Evolutionary conservation across 2,888 invertebrate species (phyloP), one percentile per base, ranked within the genome.

Genomic region (Thymelicus acteon): DNA sequence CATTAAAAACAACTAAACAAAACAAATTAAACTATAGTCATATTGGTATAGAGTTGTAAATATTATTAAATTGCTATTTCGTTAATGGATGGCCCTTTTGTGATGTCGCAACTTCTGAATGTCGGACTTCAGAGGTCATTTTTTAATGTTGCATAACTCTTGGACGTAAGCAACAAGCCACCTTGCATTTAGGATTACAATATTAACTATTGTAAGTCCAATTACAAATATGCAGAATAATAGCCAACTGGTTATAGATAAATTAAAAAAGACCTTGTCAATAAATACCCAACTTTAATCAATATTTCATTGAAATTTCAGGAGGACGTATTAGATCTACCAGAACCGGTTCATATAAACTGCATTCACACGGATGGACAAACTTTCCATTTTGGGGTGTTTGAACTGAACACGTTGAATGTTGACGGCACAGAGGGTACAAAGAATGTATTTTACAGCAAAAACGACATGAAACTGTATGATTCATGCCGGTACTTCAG

Each of bases 381-480:
- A 76, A 89, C 93, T 54, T 97, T 97, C 83, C 96, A 98, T 83
- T 98, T 98, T 84, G 96, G 97, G 6, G 95, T 97, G 19, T 95
- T 97, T 72, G 98, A 99, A 88, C 91, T 99, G 13, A 98, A 98
- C 80, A 97, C 97, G 0, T 89, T 97, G 48, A 95, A 97, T 85
- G 87, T 97, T 3, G 84, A 92, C 80, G 94, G 95, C 0, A 84
- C 79, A 13, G 92, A 94, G 37, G 95, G 95, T 39, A 85, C 94
- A 0, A 97, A 96, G 83, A 99, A 99, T 88, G 94, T 97, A 75
- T 97, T 97, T 95, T 98, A 97, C 95, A 95, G 95, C 79, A 94
- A 95, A 63, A 95, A 96, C 24, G 87, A 93, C 75, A 88, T 96
- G 65, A 89, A 95, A 75, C 83, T 98, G 24, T 98, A 96, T 79